phyloP scores from a whole-genome alignment of 2,113 vertebrate species.

The Gymnobelideus leadbeateri region DNA sequence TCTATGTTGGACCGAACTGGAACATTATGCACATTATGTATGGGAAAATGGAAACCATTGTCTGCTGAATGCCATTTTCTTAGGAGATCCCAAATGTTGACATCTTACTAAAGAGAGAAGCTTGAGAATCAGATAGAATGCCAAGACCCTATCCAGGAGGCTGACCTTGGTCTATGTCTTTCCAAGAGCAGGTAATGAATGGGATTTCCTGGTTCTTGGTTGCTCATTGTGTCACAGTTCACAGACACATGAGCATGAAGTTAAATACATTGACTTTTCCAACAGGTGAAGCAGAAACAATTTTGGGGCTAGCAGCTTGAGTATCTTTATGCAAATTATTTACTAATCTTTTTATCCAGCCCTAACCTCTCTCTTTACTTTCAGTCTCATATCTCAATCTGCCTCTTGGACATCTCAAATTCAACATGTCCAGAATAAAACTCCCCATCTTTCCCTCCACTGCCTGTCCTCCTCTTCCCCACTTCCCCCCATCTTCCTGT shows the following conservation, averaged over 20 bases:
- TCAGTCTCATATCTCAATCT: neutral
- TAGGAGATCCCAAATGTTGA: neutral
- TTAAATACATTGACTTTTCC: neutral
- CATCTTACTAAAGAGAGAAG: neutral
- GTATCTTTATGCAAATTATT: neutral
- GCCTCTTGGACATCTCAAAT: neutral
- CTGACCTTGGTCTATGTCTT: neutral
- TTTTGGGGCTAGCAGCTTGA: neutral
- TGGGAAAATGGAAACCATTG: conserved; percentile 69
- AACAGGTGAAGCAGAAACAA: neutral
- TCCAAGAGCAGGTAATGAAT: neutral
- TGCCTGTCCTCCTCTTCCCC: neutral
- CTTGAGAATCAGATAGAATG: neutral
- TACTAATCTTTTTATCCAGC: neutral
- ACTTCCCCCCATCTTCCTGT: neutral
- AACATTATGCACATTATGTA: conserved; percentile 78
- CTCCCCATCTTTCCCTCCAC: neutral
- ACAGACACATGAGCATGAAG: neutral
- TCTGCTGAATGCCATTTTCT: neutral
- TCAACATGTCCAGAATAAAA: neutral
- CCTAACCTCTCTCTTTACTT: neutral
- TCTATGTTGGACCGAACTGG: conserved; percentile 52
- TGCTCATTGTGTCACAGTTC: neutral
- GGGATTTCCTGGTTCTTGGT: neutral
- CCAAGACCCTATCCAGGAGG: neutral